Base-by-base conservation (phyloP, 53 echinoderm and acorn worm species). In the Crossaster papposus region DNA sequence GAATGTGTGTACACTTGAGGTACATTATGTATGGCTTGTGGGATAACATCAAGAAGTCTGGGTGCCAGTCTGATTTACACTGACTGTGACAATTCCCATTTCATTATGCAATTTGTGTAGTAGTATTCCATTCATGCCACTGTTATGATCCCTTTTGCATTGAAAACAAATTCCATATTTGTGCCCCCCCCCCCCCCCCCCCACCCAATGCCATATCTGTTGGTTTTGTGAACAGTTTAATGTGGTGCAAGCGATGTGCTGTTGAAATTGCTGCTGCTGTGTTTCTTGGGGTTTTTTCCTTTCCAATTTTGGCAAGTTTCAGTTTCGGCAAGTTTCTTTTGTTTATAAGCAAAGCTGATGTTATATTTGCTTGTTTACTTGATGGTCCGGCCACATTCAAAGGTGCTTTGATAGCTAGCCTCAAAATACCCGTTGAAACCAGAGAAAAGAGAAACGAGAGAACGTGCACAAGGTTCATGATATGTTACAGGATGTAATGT, bases 31-130 rank as follows among this genome's bases (percentile, higher is more conserved):
- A 62, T 23, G 17, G 2, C 34, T 81, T 33, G 30, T 79, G 51
- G 33, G 58, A 58, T 81, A 62, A 63, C 30, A 81, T 81, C 81
- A 81, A 31, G 32, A 9, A 55, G 81, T 35, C 81, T 62, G 30
- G 36, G 33, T 58, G 54, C 80, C 36, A 33, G 74, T 14, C 36
- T 35, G 36, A 74, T 34, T 36, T 2, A 74, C 20, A 3, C 4
- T 74, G 74, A 34, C 74, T 24, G 74, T 36, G 36, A 12, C 74
- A 44, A 44, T 44, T 35, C 17, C 34, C 36, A 74, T 35, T 33
- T 18, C 74, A 33, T 74, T 2, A 74, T 4, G 71, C 36, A 17
- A 74, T 74, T 74, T 74, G 35, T 74, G 74, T 18, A 4, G 36
- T 3, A 68, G 22, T 26, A 26, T 6, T 68, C 68, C 28, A 26